phyloP scores from a whole-genome alignment of 1,140 invertebrate species.

The Teleopsis dalmanni region DNA sequence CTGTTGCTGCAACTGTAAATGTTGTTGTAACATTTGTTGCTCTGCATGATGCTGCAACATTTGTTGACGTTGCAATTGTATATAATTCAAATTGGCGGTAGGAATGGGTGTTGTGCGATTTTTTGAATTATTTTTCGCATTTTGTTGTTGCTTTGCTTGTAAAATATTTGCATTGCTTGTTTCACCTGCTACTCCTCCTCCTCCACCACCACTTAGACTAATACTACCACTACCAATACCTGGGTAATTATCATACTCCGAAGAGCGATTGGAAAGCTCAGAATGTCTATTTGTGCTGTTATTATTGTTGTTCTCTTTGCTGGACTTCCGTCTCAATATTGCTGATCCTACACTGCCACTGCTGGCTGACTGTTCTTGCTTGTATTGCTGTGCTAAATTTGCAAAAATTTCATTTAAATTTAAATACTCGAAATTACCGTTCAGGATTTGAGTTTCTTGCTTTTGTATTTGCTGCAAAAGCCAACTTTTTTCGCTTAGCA shows the following conservation, averaged over 20 bases:
- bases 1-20: conserved; percentile 13
- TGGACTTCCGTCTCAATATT: conserved; percentile 10
- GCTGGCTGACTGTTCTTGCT: conserved; percentile 23
- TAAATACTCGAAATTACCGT: conserved; percentile 38
- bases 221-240: conserved; percentile 27
- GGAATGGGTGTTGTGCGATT: not conserved
- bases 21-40: conserved; percentile 7
- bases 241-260: conserved; percentile 39
- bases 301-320: conserved; percentile 21
- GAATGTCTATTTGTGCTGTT: conserved; percentile 30
- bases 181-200: not conserved
- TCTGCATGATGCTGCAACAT: conserved; percentile 17
- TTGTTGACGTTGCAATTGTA: conserved; percentile 15
- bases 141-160: conserved; percentile 4
- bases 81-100: conserved; percentile 1
- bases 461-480: conserved; percentile 39
- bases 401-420: conserved; percentile 37
- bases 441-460: conserved; percentile 33
- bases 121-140: conserved; percentile 4
- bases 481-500: conserved; percentile 38
- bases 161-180: not conserved
- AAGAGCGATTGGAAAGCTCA: conserved; percentile 37
- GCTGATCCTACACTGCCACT: not conserved
- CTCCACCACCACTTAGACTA: not conserved
- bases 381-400: conserved; percentile 33